Base-by-base conservation (phyloP, 2,888 invertebrate species). In the Rotaria sp. region DNA sequence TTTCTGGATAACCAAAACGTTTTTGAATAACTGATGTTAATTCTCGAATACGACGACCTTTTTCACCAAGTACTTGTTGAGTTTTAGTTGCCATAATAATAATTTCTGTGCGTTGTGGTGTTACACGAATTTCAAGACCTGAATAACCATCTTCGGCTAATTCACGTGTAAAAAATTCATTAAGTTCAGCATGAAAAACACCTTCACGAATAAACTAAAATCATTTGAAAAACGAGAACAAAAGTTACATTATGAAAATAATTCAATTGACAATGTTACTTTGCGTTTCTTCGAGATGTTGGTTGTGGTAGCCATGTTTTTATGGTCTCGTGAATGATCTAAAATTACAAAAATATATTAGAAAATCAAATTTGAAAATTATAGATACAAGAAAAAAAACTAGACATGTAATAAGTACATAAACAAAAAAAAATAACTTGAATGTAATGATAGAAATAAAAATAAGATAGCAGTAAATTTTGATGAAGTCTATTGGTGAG, bases 141-240 rank as follows among this genome's bases (percentile, higher is more conserved):
- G 97, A 97, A 93, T 99, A 99, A 88, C 99, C 99, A 95, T 99
- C 98, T 92, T 99, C 99, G 87, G 99, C 97, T 89, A 99, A 93
- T 92, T 99, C 99, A 91, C 97, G 94, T 91, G 97, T 98, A 88
- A 99, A 93, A 92, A 99, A 99, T 93, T 98, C 97, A 92, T 99
- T 98, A 89, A 99, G 93, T 93, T 99, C 99, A 88, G 99, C 99
- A 92, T 96, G 96, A 94, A 99, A 98, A 89, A 99, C 96, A 91
- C 99, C 99, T 92, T 98, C 97, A 89, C 96, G 95, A 90, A 99
- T 97, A 92, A 98, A 98, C 97, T 97, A 88, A 45, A n/a, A 11
- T n/a, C 89, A 86, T 55, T 85, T 21, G n/a, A 85, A 48, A 24
- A 52, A 52, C 21, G 13, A 52, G 24, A 52, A 24, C 3, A 5